Conservation (phyloP, 2,113 vertebrate genomes). For the Misgurnus anguillicaudatus region DNA sequence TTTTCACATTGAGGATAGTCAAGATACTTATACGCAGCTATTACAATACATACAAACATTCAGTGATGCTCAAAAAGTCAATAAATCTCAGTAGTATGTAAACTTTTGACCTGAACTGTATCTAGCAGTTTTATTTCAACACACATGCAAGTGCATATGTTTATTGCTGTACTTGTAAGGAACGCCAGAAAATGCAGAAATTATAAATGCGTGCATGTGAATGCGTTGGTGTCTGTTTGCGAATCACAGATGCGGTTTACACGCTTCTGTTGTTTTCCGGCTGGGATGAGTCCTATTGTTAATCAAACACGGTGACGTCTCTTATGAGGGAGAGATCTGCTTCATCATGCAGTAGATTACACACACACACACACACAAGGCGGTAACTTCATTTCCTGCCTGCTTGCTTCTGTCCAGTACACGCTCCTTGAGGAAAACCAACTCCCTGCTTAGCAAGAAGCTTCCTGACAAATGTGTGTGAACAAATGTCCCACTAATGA, state of each 20-base stretch:
- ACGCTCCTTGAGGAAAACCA: constrained; percentile 30
- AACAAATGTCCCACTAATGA: constrained; percentile 41
- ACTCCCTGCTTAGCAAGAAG: constrained; percentile 28
- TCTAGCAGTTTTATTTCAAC: too few species aligned
- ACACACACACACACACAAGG: constrained; percentile 36
- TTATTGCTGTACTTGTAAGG: constrained; percentile 28
- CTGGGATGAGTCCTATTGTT: constrained; percentile 73
- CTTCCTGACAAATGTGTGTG: constrained; percentile 29
- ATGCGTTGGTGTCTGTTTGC: constrained; percentile 29
- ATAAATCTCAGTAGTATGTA: too few species aligned
- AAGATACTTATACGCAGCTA: too few species aligned
- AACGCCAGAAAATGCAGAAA: constrained; percentile 24
- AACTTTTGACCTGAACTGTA: too few species aligned
- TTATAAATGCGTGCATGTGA: constrained; percentile 41
- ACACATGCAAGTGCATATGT: not conserved
- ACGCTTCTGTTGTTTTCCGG: constrained; percentile 66
- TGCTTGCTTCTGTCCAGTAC: constrained; percentile 38
- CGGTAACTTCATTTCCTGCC: constrained; percentile 28
- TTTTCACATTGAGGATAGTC: too few species aligned
- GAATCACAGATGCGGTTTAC: constrained; percentile 64
- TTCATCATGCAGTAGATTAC: constrained; percentile 71
- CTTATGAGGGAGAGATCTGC: constrained; percentile 67
- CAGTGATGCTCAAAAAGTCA: too few species aligned
- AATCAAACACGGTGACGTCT: constrained; percentile 74
- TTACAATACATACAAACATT: too few species aligned